Evolutionary conservation across 2,113 vertebrate species (phyloP), one percentile per base, ranked within the genome.

Genomic region (Sialia sialis): DNA sequence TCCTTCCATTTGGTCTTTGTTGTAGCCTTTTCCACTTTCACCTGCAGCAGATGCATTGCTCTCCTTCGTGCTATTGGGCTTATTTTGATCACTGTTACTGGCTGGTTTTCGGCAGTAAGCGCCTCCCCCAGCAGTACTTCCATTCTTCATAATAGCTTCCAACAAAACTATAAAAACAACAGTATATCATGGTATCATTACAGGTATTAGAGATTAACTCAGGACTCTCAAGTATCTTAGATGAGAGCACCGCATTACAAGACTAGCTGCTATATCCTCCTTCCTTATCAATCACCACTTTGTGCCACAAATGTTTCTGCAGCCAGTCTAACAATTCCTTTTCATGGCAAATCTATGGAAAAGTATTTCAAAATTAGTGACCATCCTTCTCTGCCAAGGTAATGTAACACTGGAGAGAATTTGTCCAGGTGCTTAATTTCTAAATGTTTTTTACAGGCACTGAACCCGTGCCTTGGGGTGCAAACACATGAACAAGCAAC

Each of bases 1-100:
- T 32, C 99, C 99, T 72, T 99, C 99, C 51, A 99, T 95, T 95
- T 99, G 99, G 34, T 99, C 99, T 93, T 98, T 98, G 70, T 97
- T 99, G 95, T 99, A 99, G 94, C 97, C 94, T 97, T 99, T 99
- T 55, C 97, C 95, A 30, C 96, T 62, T 52, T 99, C 99, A 3
- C 93, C 96, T 76, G 95, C 36, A 69, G 96, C 96, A 46, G 96
- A 72, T 46, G 77, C 97, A 76, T 86, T 95, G 74, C 78, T 75
- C 48, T 98, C 98, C 82, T 98, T 97, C 2, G 96, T 94, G 36
- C 96, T 87, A 10, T 69, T 95, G 2, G 97, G 68, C 56, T 97
- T 97, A 76, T 73, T 96, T 7, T 97, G 94, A 63, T 98, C 98
- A 11, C 93, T 95, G 70, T 90, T 84, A 73, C 97, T 96, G 46